phyloP scores from a whole-genome alignment of 2,113 vertebrate genomes.

The Petroica traversi region DNA sequence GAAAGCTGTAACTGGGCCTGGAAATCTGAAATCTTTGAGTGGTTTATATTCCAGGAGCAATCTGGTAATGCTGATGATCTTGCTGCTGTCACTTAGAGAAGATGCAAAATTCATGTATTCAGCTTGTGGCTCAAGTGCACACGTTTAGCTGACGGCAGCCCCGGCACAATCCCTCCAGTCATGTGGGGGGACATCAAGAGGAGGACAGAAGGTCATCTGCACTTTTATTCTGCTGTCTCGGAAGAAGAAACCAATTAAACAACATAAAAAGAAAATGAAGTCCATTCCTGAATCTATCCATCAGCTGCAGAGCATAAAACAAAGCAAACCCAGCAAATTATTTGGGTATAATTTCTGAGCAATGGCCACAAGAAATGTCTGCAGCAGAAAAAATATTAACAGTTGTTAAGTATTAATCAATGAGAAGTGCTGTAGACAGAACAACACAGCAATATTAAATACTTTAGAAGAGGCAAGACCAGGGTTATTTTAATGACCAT shows the following conservation, averaged over 20 bases:
- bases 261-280: constrained; percentile 38
- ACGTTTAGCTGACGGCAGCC: not conserved
- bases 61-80: not conserved
- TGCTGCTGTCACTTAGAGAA: constrained; percentile 27
- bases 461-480: not conserved
- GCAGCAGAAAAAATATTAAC: constrained; percentile 32
- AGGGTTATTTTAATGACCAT: constrained; percentile 2
- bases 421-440: not conserved
- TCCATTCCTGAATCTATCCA: constrained; percentile 14
- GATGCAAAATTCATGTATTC: constrained; percentile 38
- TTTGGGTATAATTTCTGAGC: not conserved
- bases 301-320: not conserved
- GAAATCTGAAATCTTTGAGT: constrained; percentile 1
- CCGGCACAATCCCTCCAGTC: not conserved
- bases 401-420: constrained; percentile 45
- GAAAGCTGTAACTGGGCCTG: constrained; percentile 39
- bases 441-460: constrained; percentile 21
- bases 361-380: not conserved
- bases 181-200: not conserved
- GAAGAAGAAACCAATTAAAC: constrained; percentile 50
- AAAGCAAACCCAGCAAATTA: not conserved
- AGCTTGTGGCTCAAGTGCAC: not conserved
- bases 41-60: not conserved
- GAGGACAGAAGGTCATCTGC: constrained; percentile 13
- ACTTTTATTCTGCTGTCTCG: constrained; percentile 22